phyloP scores from a whole-genome alignment of 2,888 invertebrate species.

The Chorisops tibialis region DNA sequence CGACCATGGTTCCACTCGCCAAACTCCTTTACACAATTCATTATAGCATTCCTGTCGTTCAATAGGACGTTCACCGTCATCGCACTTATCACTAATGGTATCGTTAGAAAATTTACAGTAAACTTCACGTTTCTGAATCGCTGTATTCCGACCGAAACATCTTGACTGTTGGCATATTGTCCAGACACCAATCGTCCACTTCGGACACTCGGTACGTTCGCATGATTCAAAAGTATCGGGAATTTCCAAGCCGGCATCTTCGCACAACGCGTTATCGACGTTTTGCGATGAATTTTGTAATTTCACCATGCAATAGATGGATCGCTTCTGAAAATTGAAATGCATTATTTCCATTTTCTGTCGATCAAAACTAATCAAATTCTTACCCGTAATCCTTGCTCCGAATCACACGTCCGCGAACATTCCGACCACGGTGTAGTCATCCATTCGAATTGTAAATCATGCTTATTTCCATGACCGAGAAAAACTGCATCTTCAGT shows the following conservation, averaged over 20 bases:
- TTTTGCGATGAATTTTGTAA: constrained; percentile 57
- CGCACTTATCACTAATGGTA: constrained; percentile 56
- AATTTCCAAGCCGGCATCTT: constrained; percentile 64
- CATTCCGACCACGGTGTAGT: constrained; percentile 84
- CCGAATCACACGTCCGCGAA: constrained; percentile 73
- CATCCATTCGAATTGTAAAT: constrained; percentile 72
- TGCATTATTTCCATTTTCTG: not conserved
- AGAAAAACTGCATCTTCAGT: constrained; percentile 35
- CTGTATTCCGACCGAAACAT: constrained; percentile 73
- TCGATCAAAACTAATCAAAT: not conserved
- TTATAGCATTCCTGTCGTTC: constrained; percentile 77
- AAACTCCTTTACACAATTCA: constrained; percentile 80
- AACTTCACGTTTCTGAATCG: constrained; percentile 68
- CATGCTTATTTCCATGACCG: constrained; percentile 39
- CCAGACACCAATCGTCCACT: constrained; percentile 71
- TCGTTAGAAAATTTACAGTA: constrained; percentile 54
- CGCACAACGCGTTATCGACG: constrained; percentile 65
- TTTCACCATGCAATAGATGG: constrained; percentile 67
- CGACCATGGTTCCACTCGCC: constrained; percentile 91
- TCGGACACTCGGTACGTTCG: constrained; percentile 67
- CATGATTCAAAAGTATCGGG: constrained; percentile 64
- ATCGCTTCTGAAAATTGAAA: constrained; percentile 58
- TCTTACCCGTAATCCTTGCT: constrained; percentile 56
- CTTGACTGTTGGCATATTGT: constrained; percentile 67
- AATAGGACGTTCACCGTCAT: constrained; percentile 68